These are phyloP conservation scores for Wiebesia pumilae DNA, from an alignment of 1,140 invertebrate species.

Conservation along the genomic window DNA sequence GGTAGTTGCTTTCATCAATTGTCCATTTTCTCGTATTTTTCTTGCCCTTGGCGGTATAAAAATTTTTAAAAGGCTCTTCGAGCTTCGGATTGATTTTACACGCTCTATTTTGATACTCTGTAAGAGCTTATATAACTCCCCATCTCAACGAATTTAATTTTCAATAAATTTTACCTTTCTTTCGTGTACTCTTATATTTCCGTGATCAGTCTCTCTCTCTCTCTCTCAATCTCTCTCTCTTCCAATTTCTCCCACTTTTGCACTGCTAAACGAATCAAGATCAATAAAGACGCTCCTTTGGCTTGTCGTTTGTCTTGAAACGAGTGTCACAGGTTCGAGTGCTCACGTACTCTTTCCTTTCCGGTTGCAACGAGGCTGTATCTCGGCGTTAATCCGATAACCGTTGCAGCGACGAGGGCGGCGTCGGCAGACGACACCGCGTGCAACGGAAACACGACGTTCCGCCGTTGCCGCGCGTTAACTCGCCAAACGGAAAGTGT, in stretches of 20 bases:
- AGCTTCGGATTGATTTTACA: not conserved
- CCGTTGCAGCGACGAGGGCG: not conserved
- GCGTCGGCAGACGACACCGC: not conserved
- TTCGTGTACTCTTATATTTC: not conserved
- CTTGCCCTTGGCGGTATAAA: not conserved
- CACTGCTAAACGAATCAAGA: constrained; percentile 34
- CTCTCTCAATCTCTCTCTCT: not conserved
- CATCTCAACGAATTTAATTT: constrained; percentile 30
- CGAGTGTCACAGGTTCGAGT: not conserved
- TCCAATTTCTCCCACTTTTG: not conserved
- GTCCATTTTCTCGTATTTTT: constrained; percentile 14
- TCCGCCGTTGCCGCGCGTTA: constrained; percentile 10
- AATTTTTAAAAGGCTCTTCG: not conserved
- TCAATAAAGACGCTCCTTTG: constrained; percentile 2
- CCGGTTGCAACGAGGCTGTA: not conserved
- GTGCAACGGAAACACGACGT: constrained; percentile 29
- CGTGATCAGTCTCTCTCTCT: not conserved
- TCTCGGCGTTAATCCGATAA: constrained; percentile 49
- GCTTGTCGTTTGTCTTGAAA: not conserved
- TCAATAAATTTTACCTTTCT: not conserved
- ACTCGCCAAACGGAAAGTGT: constrained; percentile 50
- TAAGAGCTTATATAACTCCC: not conserved
- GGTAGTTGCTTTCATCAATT: not conserved
- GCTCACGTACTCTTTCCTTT: not conserved
- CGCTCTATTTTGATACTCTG: not conserved